A percentile compares a stretch with the other conserved stretches of the same genome.
Conservation (phyloP, 2,797 vertebrate genomes). For the Myotis pilosus region DNA sequence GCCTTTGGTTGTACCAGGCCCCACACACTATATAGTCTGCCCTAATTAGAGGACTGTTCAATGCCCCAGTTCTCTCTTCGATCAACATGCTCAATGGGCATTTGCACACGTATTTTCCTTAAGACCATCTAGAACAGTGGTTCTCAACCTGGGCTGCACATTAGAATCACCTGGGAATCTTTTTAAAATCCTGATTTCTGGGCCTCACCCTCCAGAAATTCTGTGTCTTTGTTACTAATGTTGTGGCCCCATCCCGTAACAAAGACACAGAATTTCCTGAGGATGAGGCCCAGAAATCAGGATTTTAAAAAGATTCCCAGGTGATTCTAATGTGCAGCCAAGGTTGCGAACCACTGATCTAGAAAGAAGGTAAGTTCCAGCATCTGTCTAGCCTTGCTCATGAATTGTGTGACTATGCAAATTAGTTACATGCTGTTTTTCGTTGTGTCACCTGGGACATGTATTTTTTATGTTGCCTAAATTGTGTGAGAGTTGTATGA, state of each 20-base stretch:
- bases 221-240: too few species aligned
- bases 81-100: not conserved
- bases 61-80: not conserved
- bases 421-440: not conserved
- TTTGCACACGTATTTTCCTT: not conserved
- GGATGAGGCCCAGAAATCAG: too few species aligned
- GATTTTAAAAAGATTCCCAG: too few species aligned
- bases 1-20: not conserved
- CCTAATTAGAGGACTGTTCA: not conserved
- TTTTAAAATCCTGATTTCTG: too few species aligned
- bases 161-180: too few species aligned
- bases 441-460: not conserved
- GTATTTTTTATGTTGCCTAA: not conserved
- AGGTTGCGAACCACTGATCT: not conserved
- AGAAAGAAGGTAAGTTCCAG: not conserved
- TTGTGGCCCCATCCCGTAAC: too few species aligned
- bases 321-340: too few species aligned
- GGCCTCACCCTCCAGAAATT: too few species aligned
- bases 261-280: too few species aligned
- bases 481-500: not conserved
- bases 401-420: not conserved
- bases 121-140: not conserved
- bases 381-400: not conserved
- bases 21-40: not conserved
- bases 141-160: too few species aligned